phyloP scores from a whole-genome alignment of 2,797 vertebrate species.

The Poeciliopsis gracilis region DNA sequence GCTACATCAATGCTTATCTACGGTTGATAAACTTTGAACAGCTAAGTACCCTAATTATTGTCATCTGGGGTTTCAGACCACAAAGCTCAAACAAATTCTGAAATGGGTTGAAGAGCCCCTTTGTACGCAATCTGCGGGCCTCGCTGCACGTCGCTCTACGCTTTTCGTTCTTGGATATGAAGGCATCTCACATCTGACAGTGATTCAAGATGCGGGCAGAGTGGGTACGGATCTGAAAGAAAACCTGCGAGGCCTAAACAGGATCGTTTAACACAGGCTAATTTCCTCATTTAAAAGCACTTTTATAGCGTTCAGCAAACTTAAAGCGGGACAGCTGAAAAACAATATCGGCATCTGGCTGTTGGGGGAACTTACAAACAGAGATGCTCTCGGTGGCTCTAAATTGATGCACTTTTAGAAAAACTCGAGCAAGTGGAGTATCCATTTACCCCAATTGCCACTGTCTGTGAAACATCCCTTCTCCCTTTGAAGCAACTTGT shows the following conservation, averaged over 20 bases:
- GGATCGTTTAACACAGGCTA: slow-evolving; percentile 45
- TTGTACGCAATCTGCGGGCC: slow-evolving; percentile 54
- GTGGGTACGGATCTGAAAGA: slow-evolving; percentile 48
- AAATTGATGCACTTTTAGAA: slow-evolving; percentile 63
- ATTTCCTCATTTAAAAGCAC: slow-evolving; percentile 54
- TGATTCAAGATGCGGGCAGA: slow-evolving; percentile 63
- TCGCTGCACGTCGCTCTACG: slow-evolving; percentile 64
- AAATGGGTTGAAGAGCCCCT: slow-evolving; percentile 55
- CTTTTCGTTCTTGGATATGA: slow-evolving; percentile 64
- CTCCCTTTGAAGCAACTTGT: slow-evolving; percentile 25
- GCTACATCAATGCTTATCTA: slow-evolving; percentile 80
- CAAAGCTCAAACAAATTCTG: slow-evolving; percentile 70
- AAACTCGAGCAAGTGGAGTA: slow-evolving; percentile 43
- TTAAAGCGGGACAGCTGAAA: slow-evolving; percentile 48
- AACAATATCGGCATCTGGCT: slow-evolving; percentile 57
- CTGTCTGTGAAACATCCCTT: slow-evolving; percentile 36
- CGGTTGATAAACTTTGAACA: slow-evolving; percentile 78
- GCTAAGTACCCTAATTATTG: slow-evolving; percentile 79
- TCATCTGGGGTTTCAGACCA: slow-evolving; percentile 77
- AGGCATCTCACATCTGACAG: slow-evolving; percentile 77
- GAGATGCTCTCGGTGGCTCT: slow-evolving; percentile 50
- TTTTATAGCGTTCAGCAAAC: slow-evolving; percentile 35
- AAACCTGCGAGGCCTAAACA: slow-evolving; percentile 26
- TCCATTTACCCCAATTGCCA: slow-evolving; percentile 58
- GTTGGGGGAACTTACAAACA: slow-evolving; percentile 64